Evolutionary conservation across 2,113 vertebrate species (phyloP).

Genomic region (Trematomus loennbergii): DNA sequence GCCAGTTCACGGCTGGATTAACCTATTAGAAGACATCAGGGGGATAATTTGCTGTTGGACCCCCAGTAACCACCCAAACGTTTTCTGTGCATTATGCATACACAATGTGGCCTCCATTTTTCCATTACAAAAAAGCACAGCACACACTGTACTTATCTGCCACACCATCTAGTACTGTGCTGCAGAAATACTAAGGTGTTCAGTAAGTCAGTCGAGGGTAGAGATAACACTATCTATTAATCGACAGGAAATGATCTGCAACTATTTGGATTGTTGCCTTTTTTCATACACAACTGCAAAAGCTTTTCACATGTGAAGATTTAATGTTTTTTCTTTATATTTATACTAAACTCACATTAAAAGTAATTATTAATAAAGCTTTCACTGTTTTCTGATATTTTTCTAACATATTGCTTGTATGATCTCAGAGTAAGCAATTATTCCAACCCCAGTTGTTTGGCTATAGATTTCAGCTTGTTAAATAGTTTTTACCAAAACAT

Average conservation of each 20-base stretch:
- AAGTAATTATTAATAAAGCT: not conserved
- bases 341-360: not conserved
- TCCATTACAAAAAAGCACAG: not conserved
- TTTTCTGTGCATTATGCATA: not conserved
- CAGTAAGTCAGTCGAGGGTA: not conserved
- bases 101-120: not conserved
- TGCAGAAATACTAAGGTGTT: not conserved
- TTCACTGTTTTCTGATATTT: not conserved
- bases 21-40: not conserved
- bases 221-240: not conserved
- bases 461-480: too few species aligned
- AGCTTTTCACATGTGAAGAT: not conserved
- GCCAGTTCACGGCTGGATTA: not conserved
- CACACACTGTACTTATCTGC: not conserved
- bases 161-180: not conserved
- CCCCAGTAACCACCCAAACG: not conserved
- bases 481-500: too few species aligned
- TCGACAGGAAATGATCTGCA: slow-evolving; percentile 10
- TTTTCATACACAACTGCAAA: not conserved
- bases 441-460: too few species aligned
- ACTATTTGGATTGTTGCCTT: not conserved
- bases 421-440: too few species aligned
- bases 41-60: not conserved
- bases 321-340: not conserved
- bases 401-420: too few species aligned